phyloP scores from a whole-genome alignment of 2,113 vertebrate species.

The Apteryx owenii region DNA sequence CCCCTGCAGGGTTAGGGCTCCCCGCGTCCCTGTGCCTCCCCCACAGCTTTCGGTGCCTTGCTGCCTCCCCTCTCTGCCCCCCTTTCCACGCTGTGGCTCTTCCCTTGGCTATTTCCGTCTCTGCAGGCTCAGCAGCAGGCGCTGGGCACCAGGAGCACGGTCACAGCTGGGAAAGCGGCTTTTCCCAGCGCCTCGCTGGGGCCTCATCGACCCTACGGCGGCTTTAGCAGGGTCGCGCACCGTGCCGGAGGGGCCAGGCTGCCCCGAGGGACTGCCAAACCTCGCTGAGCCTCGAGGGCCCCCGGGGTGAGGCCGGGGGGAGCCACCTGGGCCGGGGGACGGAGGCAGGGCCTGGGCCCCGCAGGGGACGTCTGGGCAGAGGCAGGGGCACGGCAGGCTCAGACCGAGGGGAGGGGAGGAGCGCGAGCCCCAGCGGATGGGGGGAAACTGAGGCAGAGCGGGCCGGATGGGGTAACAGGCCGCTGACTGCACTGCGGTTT shows the following conservation, averaged over 20 bases:
- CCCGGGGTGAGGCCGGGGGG: background rate
- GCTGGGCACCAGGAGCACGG: background rate
- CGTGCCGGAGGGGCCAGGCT: background rate
- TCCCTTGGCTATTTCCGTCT: background rate
- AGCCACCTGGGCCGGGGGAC: background rate
- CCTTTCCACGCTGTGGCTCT: background rate
- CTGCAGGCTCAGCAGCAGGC: background rate
- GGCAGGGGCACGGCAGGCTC: background rate
- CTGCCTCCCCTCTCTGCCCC: background rate
- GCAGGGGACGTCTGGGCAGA: background rate
- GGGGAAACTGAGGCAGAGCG: too few species aligned
- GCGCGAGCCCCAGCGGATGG: too few species aligned
- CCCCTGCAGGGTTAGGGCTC: accelerated
- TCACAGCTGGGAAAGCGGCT: accelerated
- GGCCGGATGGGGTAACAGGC: too few species aligned
- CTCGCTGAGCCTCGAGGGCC: background rate
- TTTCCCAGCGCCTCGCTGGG: background rate
- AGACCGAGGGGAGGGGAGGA: too few species aligned
- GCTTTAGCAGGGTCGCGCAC: background rate
- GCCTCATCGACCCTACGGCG: too few species aligned
- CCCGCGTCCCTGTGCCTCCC: background rate
- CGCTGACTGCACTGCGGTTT: too few species aligned
- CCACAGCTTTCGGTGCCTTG: accelerated
- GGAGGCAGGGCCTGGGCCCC: too few species aligned
- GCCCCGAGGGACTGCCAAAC: too few species aligned